Base-by-base conservation (phyloP, 2,797 vertebrate species). In the Notoglanidium macrostoma region DNA sequence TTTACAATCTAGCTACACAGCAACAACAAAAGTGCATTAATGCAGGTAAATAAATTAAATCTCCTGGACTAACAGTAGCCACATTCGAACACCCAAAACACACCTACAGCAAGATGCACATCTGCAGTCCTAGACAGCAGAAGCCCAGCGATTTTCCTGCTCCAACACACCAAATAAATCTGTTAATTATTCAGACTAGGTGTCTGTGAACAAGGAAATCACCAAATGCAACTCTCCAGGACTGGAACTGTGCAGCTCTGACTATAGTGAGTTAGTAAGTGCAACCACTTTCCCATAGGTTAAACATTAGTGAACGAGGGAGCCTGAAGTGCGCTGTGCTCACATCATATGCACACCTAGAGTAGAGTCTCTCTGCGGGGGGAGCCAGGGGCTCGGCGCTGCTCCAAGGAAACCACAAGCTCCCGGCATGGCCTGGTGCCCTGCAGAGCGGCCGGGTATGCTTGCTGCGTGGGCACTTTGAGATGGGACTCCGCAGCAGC, bases 361-460 rank as follows among this genome's bases (percentile, higher is more conserved):
- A 96, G 94, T 80, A 95, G 93, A 78, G 94, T 96, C 92, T 96
- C 95, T 88, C 89, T 95, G 89, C 92, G 92, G 86, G 93, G 94
- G 89, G 90, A 92, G 88, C 84, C 85, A 83, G 90, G 87, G 29
- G 89, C 67, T 86, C 91, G 92, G 85, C 35, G 81, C 73, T 87
- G 93, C 29, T 91, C 92, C 89, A 88, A 44, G 73, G 86, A 90
- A 85, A 90, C 92, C 87, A 90, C 76, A 46, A 92, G 84, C 84
- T 93, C 92, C 91, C 90, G 92, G 92, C 90, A 93, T 15, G 91
- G 91, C 87, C 92, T 89, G 7, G 55, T 35, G 12, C 76, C 77
- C 86, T 0, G 73, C 86, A 73, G 88, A 84, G 79, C 80, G 70
- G 92, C 35, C 77, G 67, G 90, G 77, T 74, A 74, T 76, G 89